Conservation (phyloP, 2,113 vertebrate species). For the Chinchilla lanigera region DNA sequence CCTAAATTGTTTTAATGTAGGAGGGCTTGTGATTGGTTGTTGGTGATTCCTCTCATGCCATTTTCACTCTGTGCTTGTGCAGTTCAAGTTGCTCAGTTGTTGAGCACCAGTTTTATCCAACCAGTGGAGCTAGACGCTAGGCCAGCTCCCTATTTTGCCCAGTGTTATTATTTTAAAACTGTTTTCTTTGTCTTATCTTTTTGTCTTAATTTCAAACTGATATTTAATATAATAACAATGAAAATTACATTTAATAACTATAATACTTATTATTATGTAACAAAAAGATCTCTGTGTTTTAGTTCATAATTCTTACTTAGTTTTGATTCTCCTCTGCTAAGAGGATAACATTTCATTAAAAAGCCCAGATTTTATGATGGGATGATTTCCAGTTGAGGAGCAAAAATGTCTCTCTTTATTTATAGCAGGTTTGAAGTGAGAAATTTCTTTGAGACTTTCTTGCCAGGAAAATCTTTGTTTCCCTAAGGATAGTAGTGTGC, state of each 20-base stretch:
- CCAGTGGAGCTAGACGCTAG: neutral
- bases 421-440: slow-evolving; percentile 71
- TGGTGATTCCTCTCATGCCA: neutral
- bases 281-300: neutral
- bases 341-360: slow-evolving; percentile 41
- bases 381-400: slow-evolving; percentile 36
- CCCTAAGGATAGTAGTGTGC: slow-evolving; percentile 35
- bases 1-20: neutral
- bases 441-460: slow-evolving; percentile 68
- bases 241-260: neutral
- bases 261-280: neutral
- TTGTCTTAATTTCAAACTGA: neutral
- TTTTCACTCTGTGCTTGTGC: neutral
- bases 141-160: neutral
- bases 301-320: slow-evolving; percentile 1
- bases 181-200: neutral
- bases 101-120: neutral
- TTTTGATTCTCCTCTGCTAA: neutral
- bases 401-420: slow-evolving; percentile 67
- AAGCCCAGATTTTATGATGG: slow-evolving; percentile 51
- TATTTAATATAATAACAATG: neutral
- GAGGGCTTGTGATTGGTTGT: neutral
- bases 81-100: neutral
- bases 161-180: neutral
- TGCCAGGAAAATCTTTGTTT: slow-evolving; percentile 74